phyloP scores from a whole-genome alignment of 1,140 invertebrate genomes.

The Oedothorax gibbosus region DNA sequence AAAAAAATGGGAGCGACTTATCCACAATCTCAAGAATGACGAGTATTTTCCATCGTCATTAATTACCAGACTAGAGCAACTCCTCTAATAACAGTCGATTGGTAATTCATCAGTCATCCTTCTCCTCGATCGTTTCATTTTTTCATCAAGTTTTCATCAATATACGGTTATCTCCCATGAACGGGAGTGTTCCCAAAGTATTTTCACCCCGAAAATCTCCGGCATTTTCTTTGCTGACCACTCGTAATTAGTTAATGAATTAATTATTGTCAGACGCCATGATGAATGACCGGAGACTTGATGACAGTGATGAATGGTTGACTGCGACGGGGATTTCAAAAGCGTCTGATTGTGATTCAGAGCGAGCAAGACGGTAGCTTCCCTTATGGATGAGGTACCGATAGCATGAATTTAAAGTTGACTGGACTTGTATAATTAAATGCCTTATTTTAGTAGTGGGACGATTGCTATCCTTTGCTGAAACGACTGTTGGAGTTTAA shows the following conservation, averaged over 20 bases:
- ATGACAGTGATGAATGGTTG: conserved; percentile 22
- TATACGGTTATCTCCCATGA: conserved; percentile 32
- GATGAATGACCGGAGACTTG: not conserved
- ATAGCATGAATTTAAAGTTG: no score
- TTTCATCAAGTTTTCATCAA: conserved; percentile 27
- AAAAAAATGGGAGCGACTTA: conserved; percentile 18
- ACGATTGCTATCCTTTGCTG: no score
- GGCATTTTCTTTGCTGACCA: conserved; percentile 23
- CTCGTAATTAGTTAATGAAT: conserved; percentile 50
- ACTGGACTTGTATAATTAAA: no score
- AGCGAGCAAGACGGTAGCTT: no score
- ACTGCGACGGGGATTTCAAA: no score
- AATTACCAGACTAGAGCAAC: conserved; percentile 41
- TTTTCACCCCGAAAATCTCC: conserved; percentile 25
- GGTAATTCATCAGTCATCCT: conserved; percentile 36
- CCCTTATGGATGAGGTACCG: no score
- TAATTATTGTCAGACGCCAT: conserved; percentile 42
- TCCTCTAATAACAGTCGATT: conserved; percentile 50
- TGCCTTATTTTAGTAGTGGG: no score
- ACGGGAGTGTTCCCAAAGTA: conserved; percentile 29
- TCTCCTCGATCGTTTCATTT: not conserved
- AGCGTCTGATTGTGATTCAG: no score
- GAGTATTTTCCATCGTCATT: conserved; percentile 39
- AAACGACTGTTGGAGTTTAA: no score
- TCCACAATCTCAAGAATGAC: conserved; percentile 21